These are phyloP conservation scores for Molossus molossus DNA, from an alignment of 2,797 vertebrate species.

Conservation along the genomic window DNA sequence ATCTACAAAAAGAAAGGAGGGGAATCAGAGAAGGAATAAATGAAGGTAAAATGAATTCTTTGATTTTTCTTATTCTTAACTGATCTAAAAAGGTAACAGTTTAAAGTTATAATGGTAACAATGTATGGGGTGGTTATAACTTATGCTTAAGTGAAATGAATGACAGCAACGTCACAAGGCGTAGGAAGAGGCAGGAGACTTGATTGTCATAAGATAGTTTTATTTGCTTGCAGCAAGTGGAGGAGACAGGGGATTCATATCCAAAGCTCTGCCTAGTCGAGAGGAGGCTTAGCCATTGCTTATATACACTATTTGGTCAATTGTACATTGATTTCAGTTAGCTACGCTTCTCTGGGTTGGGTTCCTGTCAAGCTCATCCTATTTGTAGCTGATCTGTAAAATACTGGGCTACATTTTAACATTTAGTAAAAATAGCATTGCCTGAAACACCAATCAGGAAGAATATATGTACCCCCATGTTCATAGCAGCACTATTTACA, in stretches of 20 bases:
- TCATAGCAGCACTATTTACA: no score
- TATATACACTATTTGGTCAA: not conserved
- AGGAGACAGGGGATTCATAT: not conserved
- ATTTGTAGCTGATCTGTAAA: not conserved
- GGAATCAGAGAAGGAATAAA: not conserved
- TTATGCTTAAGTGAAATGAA: not conserved
- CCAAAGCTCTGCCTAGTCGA: not conserved
- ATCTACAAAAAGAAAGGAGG: not conserved
- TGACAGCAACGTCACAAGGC: not conserved
- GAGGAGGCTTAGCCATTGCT: not conserved
- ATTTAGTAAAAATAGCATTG: not conserved
- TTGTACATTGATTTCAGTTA: not conserved
- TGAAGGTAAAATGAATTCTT: not conserved
- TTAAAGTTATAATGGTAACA: not conserved
- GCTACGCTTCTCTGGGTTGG: not conserved
- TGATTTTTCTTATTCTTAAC: slow-evolving; percentile 32
- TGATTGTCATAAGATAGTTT: not conserved
- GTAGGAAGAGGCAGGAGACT: not conserved
- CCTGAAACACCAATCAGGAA: no score
- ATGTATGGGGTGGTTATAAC: not conserved
- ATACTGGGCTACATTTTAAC: not conserved
- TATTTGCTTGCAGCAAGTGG: not conserved
- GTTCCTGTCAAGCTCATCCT: not conserved
- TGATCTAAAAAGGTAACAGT: slow-evolving; percentile 38
- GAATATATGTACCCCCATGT: no score